phyloP scores from a whole-genome alignment of 2,888 invertebrate genomes.

The Spatulosminthurus flaviceps region DNA sequence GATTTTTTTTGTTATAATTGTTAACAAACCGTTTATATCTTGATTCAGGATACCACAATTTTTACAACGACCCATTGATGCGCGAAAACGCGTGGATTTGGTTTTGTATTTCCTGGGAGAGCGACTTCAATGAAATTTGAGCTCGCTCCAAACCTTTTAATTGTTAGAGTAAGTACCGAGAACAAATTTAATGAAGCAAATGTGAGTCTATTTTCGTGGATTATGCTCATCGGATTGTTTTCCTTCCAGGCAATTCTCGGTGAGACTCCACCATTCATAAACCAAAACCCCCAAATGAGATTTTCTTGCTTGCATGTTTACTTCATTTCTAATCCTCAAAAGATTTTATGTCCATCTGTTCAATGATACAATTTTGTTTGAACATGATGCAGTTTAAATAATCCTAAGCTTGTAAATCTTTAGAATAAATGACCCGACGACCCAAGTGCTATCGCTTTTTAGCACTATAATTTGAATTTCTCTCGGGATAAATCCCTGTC shows the following conservation, averaged over 20 bases:
- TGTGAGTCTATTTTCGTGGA: background rate
- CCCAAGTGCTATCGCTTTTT: too few relatives aligned
- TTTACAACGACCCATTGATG: slow-evolving; percentile 47
- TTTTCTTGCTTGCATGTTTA: slow-evolving; percentile 56
- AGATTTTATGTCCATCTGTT: slow-evolving; percentile 51
- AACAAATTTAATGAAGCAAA: background rate
- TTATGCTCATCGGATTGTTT: too few relatives aligned
- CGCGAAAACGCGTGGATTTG: slow-evolving; percentile 51
- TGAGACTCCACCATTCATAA: slow-evolving; percentile 46
- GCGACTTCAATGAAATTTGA: slow-evolving; percentile 52
- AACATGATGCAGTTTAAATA: too few relatives aligned
- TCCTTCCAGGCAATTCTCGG: slow-evolving; percentile 41
- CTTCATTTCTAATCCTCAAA: slow-evolving; percentile 50
- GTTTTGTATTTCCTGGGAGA: slow-evolving; percentile 54
- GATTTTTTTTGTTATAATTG: too few relatives aligned
- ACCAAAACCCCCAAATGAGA: slow-evolving; percentile 41
- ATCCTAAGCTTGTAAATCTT: too few relatives aligned
- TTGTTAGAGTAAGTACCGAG: background rate
- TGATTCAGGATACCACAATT: slow-evolving; percentile 50
- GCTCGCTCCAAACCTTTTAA: slow-evolving; percentile 49
- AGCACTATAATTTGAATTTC: too few relatives aligned
- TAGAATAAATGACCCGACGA: too few relatives aligned
- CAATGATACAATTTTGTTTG: too few relatives aligned
- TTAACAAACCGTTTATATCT: too few relatives aligned
- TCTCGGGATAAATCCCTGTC: too few relatives aligned